phyloP scores from a whole-genome alignment of 2,113 vertebrate species.

The Nothoprocta perdicaria region DNA sequence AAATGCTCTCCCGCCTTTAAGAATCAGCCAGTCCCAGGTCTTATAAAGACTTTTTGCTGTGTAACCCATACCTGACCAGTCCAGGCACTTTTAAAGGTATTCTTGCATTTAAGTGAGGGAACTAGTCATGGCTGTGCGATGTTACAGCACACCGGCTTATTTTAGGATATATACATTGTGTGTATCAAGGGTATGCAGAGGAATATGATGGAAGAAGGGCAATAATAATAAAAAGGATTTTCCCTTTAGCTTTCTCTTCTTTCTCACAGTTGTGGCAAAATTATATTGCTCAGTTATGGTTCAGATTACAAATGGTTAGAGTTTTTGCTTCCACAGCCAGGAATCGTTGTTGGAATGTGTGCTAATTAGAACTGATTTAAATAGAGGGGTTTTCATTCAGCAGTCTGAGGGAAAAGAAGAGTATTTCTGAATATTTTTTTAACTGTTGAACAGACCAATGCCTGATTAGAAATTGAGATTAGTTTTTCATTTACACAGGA shows the following conservation, averaged over 20 bases:
- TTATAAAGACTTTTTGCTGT: background rate
- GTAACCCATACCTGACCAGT: background rate
- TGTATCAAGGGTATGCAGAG: background rate
- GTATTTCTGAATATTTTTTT: background rate
- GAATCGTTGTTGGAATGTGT: background rate
- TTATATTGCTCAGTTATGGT: background rate
- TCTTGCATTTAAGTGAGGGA: background rate
- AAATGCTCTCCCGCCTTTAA: background rate
- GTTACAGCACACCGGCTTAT: background rate
- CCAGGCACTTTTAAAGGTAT: background rate
- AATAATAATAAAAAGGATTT: background rate
- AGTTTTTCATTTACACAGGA: background rate
- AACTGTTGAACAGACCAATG: background rate
- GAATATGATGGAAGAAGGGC: background rate
- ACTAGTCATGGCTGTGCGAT: background rate
- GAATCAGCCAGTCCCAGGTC: background rate
- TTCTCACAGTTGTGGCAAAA: slow-evolving; percentile 12
- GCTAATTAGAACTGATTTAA: slow-evolving; percentile 37
- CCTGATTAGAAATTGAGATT: background rate
- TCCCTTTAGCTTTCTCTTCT: slow-evolving; percentile 13
- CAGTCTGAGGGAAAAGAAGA: background rate
- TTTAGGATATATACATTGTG: background rate
- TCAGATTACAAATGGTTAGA: background rate
- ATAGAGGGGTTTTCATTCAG: background rate
- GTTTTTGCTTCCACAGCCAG: background rate